phyloP scores from a whole-genome alignment of 2,888 invertebrate species.

The Tenthredo notha region DNA sequence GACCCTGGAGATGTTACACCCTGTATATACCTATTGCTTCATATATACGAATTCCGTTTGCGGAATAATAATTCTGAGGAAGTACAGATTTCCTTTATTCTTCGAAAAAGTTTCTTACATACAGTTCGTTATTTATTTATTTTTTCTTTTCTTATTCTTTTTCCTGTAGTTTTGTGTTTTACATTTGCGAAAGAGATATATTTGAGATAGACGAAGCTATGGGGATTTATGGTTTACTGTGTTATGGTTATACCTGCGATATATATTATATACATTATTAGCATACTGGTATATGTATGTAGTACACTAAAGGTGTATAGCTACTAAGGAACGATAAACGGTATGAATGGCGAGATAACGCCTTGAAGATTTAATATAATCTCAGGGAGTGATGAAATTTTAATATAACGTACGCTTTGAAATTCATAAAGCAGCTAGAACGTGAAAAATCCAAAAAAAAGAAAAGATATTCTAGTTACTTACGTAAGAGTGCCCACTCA shows the following conservation, averaged over 20 bases:
- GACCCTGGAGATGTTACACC: too few relatives aligned
- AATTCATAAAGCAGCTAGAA: constrained; percentile 23
- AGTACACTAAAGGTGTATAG: neutral
- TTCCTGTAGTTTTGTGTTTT: neutral
- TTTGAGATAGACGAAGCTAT: neutral
- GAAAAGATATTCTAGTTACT: neutral
- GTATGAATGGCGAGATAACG: constrained; percentile 21
- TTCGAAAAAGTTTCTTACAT: neutral
- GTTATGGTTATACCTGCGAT: neutral
- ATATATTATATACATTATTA: neutral
- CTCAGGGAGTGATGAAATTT: constrained; percentile 16
- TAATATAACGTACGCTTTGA: constrained; percentile 23
- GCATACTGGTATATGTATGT: neutral
- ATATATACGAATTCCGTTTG: neutral
- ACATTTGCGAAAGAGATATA: neutral
- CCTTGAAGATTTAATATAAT: constrained; percentile 26
- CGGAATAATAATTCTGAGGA: neutral
- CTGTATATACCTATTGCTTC: neutral
- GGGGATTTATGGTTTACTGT: neutral
- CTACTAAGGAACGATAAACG: constrained; percentile 16
- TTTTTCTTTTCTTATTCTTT: neutral
- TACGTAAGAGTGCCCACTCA: neutral
- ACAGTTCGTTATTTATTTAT: too few relatives aligned
- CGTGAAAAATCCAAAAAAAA: constrained; percentile 1
- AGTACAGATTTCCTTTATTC: neutral